A percentile compares a stretch with the other conserved stretches of the same genome.
These are phyloP conservation scores for Lasiurus borealis DNA, from an alignment of 2,113 vertebrate genomes.

Conservation along the genomic window DNA sequence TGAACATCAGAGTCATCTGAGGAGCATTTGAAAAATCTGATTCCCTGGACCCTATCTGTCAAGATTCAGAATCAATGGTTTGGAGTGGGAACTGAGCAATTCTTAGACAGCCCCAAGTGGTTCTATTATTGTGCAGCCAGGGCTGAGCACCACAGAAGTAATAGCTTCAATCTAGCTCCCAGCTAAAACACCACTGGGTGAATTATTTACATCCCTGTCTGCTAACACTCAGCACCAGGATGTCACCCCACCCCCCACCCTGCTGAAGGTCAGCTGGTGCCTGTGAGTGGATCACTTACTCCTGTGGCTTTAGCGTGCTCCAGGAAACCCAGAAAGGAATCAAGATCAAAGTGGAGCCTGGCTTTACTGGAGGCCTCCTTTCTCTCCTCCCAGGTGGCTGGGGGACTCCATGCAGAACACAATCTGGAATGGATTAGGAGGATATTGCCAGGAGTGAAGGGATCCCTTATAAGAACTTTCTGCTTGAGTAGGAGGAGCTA, in stretches of 20 bases:
- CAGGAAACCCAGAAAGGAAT: neutral
- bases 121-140: neutral
- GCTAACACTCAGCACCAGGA: neutral
- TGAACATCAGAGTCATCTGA: constrained; percentile 4
- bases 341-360: neutral
- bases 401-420: neutral
- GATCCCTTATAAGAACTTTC: neutral
- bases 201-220: neutral
- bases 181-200: neutral
- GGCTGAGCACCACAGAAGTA: neutral
- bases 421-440: neutral
- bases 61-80: neutral
- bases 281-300: neutral
- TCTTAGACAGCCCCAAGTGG: neutral
- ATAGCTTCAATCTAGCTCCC: constrained; percentile 24
- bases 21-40: neutral
- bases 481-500: neutral
- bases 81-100: neutral
- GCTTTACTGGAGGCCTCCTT: neutral
- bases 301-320: neutral
- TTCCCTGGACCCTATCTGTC: neutral
- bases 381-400: neutral
- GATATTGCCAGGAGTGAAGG: neutral
- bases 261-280: neutral
- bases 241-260: neutral